These are phyloP conservation scores for Lasioglossum pauxillum DNA, from an alignment of 2,888 invertebrate species.

Conservation along the genomic window DNA sequence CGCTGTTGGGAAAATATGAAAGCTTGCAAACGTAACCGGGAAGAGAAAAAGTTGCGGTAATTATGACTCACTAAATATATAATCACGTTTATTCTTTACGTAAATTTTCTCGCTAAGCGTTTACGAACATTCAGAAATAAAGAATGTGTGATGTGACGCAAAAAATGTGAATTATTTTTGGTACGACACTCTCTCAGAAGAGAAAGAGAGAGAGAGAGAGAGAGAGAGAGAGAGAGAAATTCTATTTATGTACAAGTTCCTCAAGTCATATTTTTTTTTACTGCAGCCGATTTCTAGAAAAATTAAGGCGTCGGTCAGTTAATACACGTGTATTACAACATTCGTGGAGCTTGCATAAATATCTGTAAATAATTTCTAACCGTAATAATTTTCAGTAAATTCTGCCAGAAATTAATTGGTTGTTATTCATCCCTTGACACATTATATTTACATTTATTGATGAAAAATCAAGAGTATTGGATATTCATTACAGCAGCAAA, in stretches of 20 bases:
- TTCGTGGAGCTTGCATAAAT: too few relatives aligned
- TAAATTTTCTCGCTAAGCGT: neutral
- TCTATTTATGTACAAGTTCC: neutral
- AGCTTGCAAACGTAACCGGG: conserved; percentile 75
- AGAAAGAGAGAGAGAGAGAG: neutral
- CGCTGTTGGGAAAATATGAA: conserved; percentile 80
- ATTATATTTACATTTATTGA: too few relatives aligned
- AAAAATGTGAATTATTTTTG: neutral
- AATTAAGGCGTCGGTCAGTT: neutral
- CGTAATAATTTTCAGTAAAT: too few relatives aligned
- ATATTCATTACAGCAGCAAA: too few relatives aligned
- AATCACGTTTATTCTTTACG: neutral
- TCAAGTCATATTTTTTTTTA: neutral
- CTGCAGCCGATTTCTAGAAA: neutral
- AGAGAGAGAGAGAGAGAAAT: neutral
- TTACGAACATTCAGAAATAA: neutral
- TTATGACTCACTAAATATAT: conserved; percentile 12
- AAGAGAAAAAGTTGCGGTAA: conserved; percentile 73
- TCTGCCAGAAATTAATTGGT: too few relatives aligned
- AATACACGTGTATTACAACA: too few relatives aligned
- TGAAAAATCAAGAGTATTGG: too few relatives aligned
- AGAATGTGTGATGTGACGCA: neutral
- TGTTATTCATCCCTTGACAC: too few relatives aligned
- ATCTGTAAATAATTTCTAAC: too few relatives aligned
- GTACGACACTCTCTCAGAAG: neutral